Evolutionary conservation across 2,113 vertebrate genomes (phyloP).

Genomic region (Illadopsis cleaveri): DNA sequence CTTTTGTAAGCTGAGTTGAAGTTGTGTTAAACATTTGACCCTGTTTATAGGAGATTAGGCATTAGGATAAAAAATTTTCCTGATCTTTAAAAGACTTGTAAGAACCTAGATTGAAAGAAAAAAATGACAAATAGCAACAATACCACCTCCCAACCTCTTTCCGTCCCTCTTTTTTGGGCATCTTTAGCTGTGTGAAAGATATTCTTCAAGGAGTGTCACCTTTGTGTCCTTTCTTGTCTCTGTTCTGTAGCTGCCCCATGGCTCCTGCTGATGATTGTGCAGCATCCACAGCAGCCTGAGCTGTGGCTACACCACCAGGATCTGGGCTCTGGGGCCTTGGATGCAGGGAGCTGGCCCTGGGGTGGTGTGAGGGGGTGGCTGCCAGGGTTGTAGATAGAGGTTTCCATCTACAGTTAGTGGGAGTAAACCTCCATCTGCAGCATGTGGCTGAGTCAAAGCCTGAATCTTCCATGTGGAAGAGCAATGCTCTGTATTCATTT

Average conservation of each 20-base stretch:
- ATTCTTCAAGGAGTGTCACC: neutral
- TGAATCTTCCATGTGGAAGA: neutral
- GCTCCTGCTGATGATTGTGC: neutral
- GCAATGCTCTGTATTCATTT: neutral
- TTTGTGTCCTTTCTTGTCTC: neutral
- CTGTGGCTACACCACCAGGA: accelerated
- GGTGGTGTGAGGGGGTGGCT: neutral
- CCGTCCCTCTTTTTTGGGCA: neutral
- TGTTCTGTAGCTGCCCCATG: neutral
- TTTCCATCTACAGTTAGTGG: neutral
- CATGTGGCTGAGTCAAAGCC: neutral
- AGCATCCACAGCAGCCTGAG: neutral
- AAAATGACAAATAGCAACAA: neutral
- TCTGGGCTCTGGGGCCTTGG: neutral
- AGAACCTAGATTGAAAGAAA: neutral
- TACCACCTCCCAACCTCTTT: neutral
- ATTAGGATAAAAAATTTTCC: neutral
- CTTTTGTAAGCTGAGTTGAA: neutral
- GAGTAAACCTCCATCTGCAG: neutral
- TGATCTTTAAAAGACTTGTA: neutral
- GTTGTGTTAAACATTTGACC: neutral
- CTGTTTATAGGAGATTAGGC: neutral
- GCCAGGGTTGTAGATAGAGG: neutral
- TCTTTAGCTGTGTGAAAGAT: neutral
- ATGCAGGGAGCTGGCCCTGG: neutral